phyloP scores from a whole-genome alignment of 2,797 vertebrate genomes.

The Galaxias olidus region DNA sequence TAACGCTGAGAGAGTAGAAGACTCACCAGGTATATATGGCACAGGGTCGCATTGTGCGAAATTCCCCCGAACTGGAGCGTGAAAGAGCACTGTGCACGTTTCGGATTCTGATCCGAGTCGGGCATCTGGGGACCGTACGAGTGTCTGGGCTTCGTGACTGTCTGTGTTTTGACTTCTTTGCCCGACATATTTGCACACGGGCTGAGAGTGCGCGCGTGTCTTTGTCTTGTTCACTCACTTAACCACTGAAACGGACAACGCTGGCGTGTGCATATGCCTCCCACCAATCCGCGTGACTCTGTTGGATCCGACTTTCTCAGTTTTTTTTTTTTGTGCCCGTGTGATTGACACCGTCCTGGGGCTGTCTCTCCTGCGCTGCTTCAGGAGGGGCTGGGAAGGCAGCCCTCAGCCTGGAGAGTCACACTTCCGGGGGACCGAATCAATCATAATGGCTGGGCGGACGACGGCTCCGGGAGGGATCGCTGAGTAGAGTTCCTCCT shows the following conservation, averaged over 20 bases:
- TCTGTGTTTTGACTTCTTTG: no score
- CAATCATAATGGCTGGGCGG: constrained; percentile 55
- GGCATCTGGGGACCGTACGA: constrained; percentile 13
- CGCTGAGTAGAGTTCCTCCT: constrained; percentile 47
- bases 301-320: no score
- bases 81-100: constrained; percentile 49
- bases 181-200: no score
- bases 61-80: constrained; percentile 51
- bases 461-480: constrained; percentile 40
- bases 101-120: constrained; percentile 27
- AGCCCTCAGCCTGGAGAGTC: constrained; percentile 36
- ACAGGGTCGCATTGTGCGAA: constrained; percentile 23
- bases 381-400: constrained; percentile 37
- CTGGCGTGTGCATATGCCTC: no score
- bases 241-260: no score
- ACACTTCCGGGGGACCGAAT: constrained; percentile 58
- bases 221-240: no score
- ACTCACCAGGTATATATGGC: constrained; percentile 29
- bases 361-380: constrained; percentile 16
- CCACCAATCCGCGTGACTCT: no score
- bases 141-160: background rate
- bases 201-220: no score
- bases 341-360: background rate
- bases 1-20: constrained; percentile 36
- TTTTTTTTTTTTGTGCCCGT: no score